Conservation (phyloP, 1,140 invertebrate species). For the Lethrus apterus region DNA sequence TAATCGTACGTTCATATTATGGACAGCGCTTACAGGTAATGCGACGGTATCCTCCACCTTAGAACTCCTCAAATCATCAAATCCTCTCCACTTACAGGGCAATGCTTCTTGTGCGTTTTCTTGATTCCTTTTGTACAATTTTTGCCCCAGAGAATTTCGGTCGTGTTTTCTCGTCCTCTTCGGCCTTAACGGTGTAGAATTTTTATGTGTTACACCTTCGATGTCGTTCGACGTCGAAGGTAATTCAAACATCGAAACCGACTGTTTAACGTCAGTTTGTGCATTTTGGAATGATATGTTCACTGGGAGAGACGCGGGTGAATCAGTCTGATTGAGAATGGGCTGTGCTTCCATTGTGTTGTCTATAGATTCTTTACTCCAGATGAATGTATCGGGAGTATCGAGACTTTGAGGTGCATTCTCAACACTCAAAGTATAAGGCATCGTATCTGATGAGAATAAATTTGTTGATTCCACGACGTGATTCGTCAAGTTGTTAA, state of each 20-base stretch:
- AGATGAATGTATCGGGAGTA: neutral
- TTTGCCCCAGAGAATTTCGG: slow-evolving; percentile 18
- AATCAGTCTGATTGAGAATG: slow-evolving; percentile 1
- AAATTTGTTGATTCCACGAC: slow-evolving; percentile 24
- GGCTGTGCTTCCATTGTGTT: neutral
- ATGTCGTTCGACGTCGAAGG: slow-evolving; percentile 13
- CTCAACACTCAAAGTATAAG: slow-evolving; percentile 13
- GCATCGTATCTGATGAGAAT: slow-evolving; percentile 22
- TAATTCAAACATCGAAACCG: slow-evolving; percentile 12
- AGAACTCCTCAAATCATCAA: slow-evolving; percentile 6
- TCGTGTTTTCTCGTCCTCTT: slow-evolving; percentile 36
- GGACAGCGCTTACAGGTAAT: slow-evolving; percentile 38
- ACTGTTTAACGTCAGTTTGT: slow-evolving; percentile 6
- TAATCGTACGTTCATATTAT: slow-evolving; percentile 44
- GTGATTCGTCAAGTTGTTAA: slow-evolving; percentile 26
- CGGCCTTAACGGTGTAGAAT: slow-evolving; percentile 30
- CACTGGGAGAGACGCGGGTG: slow-evolving; percentile 2
- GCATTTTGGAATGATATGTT: slow-evolving; percentile 1
- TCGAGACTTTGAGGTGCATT: neutral
- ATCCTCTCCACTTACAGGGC: slow-evolving; percentile 16
- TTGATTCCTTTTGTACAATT: slow-evolving; percentile 11
- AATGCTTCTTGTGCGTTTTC: neutral
- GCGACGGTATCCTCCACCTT: slow-evolving; percentile 24
- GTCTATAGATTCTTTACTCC: neutral
- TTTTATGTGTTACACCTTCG: slow-evolving; percentile 19